A percentile compares a stretch with the other conserved stretches of the same genome.
These are phyloP conservation scores for Chaetops frenatus DNA, from an alignment of 2,113 vertebrate species.

Conservation along the genomic window DNA sequence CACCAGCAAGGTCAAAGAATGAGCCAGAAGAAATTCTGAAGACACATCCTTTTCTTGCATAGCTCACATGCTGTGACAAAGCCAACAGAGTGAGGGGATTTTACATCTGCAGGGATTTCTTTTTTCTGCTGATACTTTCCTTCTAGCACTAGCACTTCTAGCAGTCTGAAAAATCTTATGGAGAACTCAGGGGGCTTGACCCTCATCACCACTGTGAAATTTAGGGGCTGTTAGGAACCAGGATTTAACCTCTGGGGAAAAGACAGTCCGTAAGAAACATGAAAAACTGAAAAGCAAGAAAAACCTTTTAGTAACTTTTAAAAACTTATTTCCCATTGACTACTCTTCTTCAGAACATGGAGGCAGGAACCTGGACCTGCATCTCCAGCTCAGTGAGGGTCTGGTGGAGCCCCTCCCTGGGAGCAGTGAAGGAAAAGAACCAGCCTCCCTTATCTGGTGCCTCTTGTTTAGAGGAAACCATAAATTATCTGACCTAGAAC, in stretches of 20 bases:
- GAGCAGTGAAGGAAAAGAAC: background rate
- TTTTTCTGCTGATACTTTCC: background rate
- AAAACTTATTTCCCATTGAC: background rate
- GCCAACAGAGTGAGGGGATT: background rate
- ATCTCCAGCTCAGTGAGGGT: background rate
- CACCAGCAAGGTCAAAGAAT: background rate
- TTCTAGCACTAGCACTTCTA: background rate
- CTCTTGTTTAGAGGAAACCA: background rate
- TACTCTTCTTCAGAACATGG: background rate
- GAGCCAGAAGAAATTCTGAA: background rate
- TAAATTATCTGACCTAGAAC: background rate
- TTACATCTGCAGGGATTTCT: background rate
- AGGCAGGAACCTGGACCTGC: background rate
- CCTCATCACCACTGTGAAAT: background rate
- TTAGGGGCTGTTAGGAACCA: background rate
- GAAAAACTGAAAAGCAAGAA: background rate
- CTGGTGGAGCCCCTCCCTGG: background rate
- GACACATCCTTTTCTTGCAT: background rate
- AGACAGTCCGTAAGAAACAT: background rate
- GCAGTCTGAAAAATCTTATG: background rate
- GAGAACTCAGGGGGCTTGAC: background rate
- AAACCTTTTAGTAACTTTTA: background rate
- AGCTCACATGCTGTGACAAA: background rate
- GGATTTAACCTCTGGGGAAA: background rate
- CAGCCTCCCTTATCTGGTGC: background rate